A percentile compares a stretch with the other conserved stretches of the same genome.
phyloP scores from a whole-genome alignment of 2,888 invertebrate genomes.

The Thumatha senex region DNA sequence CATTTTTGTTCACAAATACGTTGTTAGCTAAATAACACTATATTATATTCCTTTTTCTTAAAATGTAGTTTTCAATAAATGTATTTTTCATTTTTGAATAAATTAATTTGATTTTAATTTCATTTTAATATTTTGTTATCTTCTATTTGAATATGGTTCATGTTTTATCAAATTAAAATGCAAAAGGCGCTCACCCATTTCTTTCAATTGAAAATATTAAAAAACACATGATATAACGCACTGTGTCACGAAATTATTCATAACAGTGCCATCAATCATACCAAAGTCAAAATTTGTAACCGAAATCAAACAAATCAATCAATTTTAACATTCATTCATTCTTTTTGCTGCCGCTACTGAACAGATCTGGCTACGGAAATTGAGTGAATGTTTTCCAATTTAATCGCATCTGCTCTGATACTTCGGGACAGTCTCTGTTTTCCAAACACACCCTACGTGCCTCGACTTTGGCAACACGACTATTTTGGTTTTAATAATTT shows the following conservation, averaged over 20 bases:
- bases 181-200: not conserved
- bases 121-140: not conserved
- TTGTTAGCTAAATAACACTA: too few species aligned
- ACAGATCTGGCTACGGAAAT: constrained; percentile 74
- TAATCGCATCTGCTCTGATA: constrained; percentile 78
- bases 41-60: too few species aligned
- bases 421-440: constrained; percentile 53
- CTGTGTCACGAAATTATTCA: not conserved
- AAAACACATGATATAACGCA: not conserved
- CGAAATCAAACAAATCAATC: constrained; percentile 15
- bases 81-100: too few species aligned
- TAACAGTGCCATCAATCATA: constrained; percentile 8
- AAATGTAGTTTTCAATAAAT: too few species aligned
- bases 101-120: too few species aligned
- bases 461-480: constrained; percentile 26
- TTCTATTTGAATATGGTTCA: not conserved
- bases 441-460: constrained; percentile 43
- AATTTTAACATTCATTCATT: constrained; percentile 12
- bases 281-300: constrained; percentile 6
- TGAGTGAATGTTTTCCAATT: constrained; percentile 83
- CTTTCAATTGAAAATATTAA: not conserved
- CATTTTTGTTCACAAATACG: too few species aligned
- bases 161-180: not conserved
- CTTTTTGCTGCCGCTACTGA: constrained; percentile 51
- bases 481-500: constrained; percentile 36